Evolutionary conservation across 2,113 vertebrate species (phyloP).

Genomic region (Ptychochromis oligacanthus): DNA sequence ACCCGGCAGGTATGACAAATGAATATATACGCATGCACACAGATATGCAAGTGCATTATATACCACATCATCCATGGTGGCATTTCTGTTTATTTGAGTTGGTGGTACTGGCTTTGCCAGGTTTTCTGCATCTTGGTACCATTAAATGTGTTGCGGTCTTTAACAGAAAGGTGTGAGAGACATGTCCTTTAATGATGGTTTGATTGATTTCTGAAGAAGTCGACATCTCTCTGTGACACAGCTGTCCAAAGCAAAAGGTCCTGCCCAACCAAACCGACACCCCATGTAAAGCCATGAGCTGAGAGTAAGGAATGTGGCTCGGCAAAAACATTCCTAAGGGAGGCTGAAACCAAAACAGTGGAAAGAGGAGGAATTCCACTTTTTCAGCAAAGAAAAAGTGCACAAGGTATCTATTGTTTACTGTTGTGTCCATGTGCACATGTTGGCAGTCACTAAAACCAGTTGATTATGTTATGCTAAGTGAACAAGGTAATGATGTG

Average conservation of each 20-base stretch:
- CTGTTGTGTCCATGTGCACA: slow-evolving; percentile 46
- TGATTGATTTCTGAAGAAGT: slow-evolving; percentile 33
- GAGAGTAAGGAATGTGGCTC: slow-evolving; percentile 63
- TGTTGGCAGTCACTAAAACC: slow-evolving; percentile 39
- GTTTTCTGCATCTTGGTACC: slow-evolving; percentile 2
- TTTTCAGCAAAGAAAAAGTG: slow-evolving; percentile 65
- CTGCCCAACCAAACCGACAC: slow-evolving; percentile 52
- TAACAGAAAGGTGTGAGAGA: neutral
- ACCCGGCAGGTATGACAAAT: slow-evolving; percentile 69
- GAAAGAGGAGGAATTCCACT: slow-evolving; percentile 73
- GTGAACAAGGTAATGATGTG: slow-evolving; percentile 64
- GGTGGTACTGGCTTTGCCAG: neutral
- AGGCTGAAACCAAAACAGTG: slow-evolving; percentile 71
- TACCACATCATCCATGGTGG: slow-evolving; percentile 33
- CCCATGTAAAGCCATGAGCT: slow-evolving; percentile 56
- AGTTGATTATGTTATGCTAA: slow-evolving; percentile 74
- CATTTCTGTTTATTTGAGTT: slow-evolving; percentile 42
- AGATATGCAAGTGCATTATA: neutral
- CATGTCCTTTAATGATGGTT: neutral
- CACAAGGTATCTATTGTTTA: slow-evolving; percentile 75
- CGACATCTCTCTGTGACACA: slow-evolving; percentile 38
- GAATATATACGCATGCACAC: slow-evolving; percentile 24
- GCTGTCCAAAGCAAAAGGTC: slow-evolving; percentile 16
- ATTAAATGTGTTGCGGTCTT: neutral
- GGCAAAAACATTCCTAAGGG: slow-evolving; percentile 74